phyloP scores from a whole-genome alignment of 1,140 invertebrate genomes.

The Anastrepha obliqua region DNA sequence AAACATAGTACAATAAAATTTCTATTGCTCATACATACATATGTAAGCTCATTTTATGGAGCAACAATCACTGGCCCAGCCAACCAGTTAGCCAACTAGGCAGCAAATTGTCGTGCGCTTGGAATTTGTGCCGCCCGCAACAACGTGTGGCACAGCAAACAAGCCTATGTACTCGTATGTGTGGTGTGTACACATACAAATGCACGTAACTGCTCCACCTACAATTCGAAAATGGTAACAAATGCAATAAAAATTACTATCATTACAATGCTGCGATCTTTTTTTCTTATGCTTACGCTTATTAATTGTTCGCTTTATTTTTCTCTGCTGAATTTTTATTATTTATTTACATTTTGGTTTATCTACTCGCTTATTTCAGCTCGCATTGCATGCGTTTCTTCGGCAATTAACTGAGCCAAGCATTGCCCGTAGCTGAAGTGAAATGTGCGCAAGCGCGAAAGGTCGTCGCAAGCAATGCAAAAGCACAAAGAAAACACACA shows the following conservation, averaged over 20 bases:
- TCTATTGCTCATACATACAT: too few relatives aligned
- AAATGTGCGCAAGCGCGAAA: slow-evolving; percentile 18
- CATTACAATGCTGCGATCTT: background rate
- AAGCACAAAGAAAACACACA: background rate
- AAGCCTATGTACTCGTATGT: background rate
- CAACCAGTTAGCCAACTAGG: background rate
- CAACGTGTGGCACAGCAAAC: background rate
- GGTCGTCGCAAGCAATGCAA: background rate
- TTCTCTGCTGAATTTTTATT: background rate
- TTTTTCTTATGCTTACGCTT: background rate
- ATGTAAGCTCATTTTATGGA: background rate
- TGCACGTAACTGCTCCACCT: slow-evolving; percentile 7
- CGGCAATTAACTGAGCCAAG: background rate
- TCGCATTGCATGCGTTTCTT: background rate
- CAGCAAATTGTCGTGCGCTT: slow-evolving; percentile 29
- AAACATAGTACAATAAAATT: too few relatives aligned
- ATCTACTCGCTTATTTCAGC: background rate
- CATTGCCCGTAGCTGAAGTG: background rate
- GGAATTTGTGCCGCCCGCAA: slow-evolving; percentile 25
- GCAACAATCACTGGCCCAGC: background rate
- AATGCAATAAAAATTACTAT: slow-evolving; percentile 35
- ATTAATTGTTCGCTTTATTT: background rate
- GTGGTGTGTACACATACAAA: background rate
- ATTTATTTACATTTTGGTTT: background rate
- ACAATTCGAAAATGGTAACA: background rate